Percentiles rank a stretch among this genome's conserved stretches.
Evolutionary conservation across 2,888 invertebrate species (phyloP).

Genomic region (Leucoma salicis): DNA sequence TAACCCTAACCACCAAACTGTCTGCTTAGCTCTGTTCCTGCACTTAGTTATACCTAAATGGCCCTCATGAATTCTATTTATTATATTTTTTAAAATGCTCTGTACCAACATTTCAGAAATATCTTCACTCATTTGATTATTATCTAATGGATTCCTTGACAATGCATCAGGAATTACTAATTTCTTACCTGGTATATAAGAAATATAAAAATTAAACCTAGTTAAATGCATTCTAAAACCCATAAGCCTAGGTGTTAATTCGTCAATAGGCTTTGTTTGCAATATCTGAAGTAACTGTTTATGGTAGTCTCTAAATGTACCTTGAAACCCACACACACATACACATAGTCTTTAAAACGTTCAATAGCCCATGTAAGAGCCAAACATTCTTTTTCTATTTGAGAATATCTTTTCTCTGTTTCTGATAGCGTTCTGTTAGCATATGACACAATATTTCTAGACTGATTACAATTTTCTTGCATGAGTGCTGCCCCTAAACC

Average conservation of each 20-base stretch:
- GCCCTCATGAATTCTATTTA: not conserved
- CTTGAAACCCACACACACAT: not conserved
- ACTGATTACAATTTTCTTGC: not conserved
- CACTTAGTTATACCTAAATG: conserved; percentile 1
- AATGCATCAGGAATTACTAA: not conserved
- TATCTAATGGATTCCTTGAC: not conserved
- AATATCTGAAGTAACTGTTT: conserved; percentile 1
- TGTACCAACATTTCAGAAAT: too few relatives aligned
- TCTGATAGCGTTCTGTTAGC: not conserved
- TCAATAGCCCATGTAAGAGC: not conserved
- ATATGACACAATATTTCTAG: not conserved
- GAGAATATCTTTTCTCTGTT: not conserved
- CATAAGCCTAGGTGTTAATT: not conserved
- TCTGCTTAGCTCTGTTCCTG: not conserved
- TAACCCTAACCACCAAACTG: conserved; percentile 1
- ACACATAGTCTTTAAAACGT: not conserved
- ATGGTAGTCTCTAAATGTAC: not conserved
- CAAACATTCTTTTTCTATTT: not conserved
- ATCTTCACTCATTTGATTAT: too few relatives aligned
- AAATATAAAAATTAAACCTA: not conserved
- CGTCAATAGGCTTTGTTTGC: not conserved
- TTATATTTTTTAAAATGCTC: not conserved
- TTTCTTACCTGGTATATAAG: not conserved
- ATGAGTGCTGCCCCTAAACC: not conserved
- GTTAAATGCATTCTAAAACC: not conserved